phyloP scores from a whole-genome alignment of 2,888 invertebrate species.

The Rhaphigaster nebulosa region DNA sequence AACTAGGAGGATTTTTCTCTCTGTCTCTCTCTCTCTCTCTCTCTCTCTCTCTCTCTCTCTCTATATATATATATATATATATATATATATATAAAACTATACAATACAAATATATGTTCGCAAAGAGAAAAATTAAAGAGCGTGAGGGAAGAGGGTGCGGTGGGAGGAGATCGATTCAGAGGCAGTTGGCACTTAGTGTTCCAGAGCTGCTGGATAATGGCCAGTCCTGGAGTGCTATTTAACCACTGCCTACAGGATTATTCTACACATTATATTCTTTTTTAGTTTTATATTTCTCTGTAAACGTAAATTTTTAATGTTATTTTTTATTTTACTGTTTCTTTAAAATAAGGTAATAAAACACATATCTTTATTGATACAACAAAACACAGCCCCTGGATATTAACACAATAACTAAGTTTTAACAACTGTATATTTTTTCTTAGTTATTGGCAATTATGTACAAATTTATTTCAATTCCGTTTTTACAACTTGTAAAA shows the following conservation, averaged over 20 bases:
- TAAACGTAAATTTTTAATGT: not conserved
- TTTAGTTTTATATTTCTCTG: not conserved
- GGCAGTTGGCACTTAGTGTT: slow-evolving; percentile 9
- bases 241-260: not conserved
- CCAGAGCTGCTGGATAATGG: not conserved
- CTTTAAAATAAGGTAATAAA: no score
- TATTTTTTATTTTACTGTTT: not conserved
- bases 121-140: not conserved
- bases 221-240: not conserved
- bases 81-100: not conserved
- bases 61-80: not conserved
- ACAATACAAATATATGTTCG: not conserved
- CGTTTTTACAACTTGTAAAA: no score
- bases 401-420: no score
- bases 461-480: no score
- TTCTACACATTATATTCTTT: not conserved
- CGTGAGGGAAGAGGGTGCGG: not conserved
- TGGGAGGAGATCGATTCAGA: not conserved
- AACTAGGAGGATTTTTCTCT: no score
- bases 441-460: no score
- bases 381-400: no score
- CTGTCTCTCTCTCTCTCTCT: no score
- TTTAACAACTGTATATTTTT: no score
- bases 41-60: no score
- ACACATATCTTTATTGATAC: no score